Evolutionary conservation across 2,797 vertebrate species (phyloP), one percentile per base, ranked within the genome.

Genomic region (Protonibea diacanthus): DNA sequence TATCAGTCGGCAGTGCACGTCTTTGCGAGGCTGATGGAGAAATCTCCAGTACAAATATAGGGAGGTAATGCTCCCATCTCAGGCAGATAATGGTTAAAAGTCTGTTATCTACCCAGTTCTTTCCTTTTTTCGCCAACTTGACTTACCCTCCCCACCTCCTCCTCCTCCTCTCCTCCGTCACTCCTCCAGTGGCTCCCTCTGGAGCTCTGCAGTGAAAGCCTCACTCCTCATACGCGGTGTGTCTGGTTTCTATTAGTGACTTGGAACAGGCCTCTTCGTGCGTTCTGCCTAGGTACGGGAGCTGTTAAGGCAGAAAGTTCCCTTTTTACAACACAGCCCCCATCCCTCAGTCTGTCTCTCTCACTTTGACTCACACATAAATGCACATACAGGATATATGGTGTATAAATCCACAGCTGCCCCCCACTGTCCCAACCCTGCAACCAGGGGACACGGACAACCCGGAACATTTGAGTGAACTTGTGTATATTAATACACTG

Each of bases 221-320:
- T 81, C 86, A 49, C 71, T 90, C 74, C 40, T 73, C 75, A 57
- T 87, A 73, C 76, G 27, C 81, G 40, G 58, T 55, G 83, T 14
- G 86, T 94, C 93, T 95, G 95, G 86, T 92, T 95, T 93, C 85
- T 80, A 92, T 95, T 95, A 94, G 80, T 3, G 73, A 89, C 81
- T 80, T 94, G 94, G 94, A 91, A 74, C 64, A 21, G 80, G 51
- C 79, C 66, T 88, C 69, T 68, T 74, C 55, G 58, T 79, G 84
- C 67, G 78, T 90, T 93, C 89, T 82, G 85, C 87, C 55, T 86
- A 81, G 90, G 89, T 91, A 87, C 85, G 66, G 87, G 85, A 93
- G 92, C 90, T 91, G 88, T 93, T 91, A 89, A 82, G 86, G 86
- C 78, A 85, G 86, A 90, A 84, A 82, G 76, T 83, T 87, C 78